phyloP scores from a whole-genome alignment of 1,140 invertebrate species.

The Nebria ingens region DNA sequence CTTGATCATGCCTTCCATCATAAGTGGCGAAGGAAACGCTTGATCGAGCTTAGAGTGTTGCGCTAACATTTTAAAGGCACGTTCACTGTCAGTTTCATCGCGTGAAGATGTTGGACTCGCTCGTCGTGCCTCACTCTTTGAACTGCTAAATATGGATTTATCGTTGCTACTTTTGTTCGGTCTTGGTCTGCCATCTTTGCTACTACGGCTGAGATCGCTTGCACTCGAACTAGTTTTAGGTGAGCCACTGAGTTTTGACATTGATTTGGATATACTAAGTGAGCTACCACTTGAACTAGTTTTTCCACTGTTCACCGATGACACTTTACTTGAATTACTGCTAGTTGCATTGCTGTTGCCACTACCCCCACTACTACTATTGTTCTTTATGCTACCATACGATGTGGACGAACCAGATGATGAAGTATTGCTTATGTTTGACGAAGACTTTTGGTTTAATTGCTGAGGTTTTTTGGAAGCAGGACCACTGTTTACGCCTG shows the following conservation, averaged over 20 bases:
- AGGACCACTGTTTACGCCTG: constrained; percentile 68
- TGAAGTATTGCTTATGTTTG: constrained; percentile 35
- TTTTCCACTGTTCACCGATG: constrained; percentile 33
- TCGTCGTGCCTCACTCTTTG: constrained; percentile 49
- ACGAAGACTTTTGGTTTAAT: constrained; percentile 30
- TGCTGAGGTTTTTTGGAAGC: constrained; percentile 64
- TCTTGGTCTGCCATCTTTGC: constrained; percentile 39
- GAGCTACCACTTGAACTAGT: constrained; percentile 18
- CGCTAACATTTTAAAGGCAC: constrained; percentile 39
- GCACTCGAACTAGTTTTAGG: constrained; percentile 35
- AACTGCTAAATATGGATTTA: constrained; percentile 51
- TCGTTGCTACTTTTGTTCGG: constrained; percentile 43
- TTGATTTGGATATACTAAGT: constrained; percentile 30
- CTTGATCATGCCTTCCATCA: constrained; percentile 64
- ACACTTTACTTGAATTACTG: constrained; percentile 25
- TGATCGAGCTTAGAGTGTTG: constrained; percentile 44
- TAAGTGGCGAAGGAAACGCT: constrained; percentile 38
- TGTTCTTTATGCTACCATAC: constrained; percentile 17
- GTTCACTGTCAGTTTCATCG: constrained; percentile 50
- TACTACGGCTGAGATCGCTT: constrained; percentile 44
- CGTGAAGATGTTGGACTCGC: constrained; percentile 48
- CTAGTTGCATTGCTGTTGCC: constrained; percentile 28
- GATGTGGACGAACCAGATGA: constrained; percentile 29
- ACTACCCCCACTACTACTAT: constrained; percentile 23
- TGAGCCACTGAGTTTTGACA: constrained; percentile 31